Base-by-base conservation (phyloP, 2,888 invertebrate genomes). In the Tillus elongatus region DNA sequence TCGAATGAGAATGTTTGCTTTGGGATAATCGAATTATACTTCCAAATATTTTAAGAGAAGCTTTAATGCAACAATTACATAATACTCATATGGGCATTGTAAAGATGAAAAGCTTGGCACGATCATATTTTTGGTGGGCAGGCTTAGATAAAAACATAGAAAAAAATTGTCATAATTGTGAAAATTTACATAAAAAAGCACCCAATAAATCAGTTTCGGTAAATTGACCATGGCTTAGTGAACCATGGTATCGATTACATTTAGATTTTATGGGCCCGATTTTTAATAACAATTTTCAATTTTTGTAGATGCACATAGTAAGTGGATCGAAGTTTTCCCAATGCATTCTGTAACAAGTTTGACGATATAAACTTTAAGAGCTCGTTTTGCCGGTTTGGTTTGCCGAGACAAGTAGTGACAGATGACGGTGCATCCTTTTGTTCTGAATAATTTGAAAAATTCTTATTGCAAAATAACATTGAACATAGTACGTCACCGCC, bases 361-460 rank as follows among this genome's bases (percentile, higher is more conserved):
- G 2, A 41, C 43, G 6, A 46, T 52, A 12, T 39, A 42, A 33
- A 45, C 28, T 11, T 31, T 50, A 13, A 29, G 38, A 12, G 10
- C 12, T 6, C 10, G 28, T n/a, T 52, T 52, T 50, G 36, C 49
- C 41, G 50, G 15, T 55, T 50, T 46, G 51, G 54, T 0, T 44
- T 56, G 12, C 56, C 54, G 4, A 42, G 42, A 4, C 27, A 19
- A 1, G 12, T 54, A 4, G 50, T 57, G n/a, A 45, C 51, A 1
- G 54, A 54, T 39, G 54, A 56, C 39, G 54, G 50, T 4, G 40
- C 45, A 1, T 37, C 44, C 9, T 54, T 52, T 39, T 36, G 40
- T 4, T 54, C 53, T 13, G 36, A 37, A 15, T 45, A 49, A 34
- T 50, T 53, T 37, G 24, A 33, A 16, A n/a, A 19, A 8, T 42